Evolutionary conservation across 1,140 invertebrate species (phyloP), one percentile per base, ranked within the genome.

Genomic region (Drosophila nigrodunni): DNA sequence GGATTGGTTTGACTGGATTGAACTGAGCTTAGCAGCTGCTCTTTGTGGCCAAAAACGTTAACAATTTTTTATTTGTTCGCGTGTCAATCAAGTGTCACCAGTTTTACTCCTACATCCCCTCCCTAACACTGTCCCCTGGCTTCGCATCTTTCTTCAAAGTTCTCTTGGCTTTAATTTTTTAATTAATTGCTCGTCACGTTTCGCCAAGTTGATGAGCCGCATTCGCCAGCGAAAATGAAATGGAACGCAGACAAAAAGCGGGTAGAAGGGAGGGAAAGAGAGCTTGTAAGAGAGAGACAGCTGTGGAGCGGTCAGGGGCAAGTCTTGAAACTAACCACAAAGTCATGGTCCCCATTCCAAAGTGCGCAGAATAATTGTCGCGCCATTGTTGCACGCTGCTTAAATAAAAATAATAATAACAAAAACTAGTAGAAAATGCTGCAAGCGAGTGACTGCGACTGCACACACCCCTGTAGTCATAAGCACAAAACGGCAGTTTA

Each of bases 121-220:
- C 6, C 4, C 3, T 30, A 2, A 5, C 6, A 1, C 25, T 30
- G 3, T 30, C 4, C 25, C 25, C 25, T 30, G 2, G 7, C 7
- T 10, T 21, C n/a, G 13, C 39, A 34, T 11, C 7, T 21, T 57
- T 57, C 37, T 18, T 30, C 25, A 30, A 30, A 30, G 57, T 43
- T 25, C 25, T 21, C 52, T 58, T 52, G 50, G 75, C 70, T 83
- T 87, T 88, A 88, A 88, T 88, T 88, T 88, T 88, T 88, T 88
- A 88, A 88, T 88, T 89, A 88, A 88, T 88, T 88, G 83, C 85
- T 83, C 74, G 83, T 89, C 83, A 88, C 83, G 83, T 80, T 75
- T 55, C 55, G 58, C 74, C 74, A 47, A 73, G 37, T 76, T 76
- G 74, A 76, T 55, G 74, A 72, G 74, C 55, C 55, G 68, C 77